Conservation (phyloP, 2,888 invertebrate species). For the Bugula neritina region DNA sequence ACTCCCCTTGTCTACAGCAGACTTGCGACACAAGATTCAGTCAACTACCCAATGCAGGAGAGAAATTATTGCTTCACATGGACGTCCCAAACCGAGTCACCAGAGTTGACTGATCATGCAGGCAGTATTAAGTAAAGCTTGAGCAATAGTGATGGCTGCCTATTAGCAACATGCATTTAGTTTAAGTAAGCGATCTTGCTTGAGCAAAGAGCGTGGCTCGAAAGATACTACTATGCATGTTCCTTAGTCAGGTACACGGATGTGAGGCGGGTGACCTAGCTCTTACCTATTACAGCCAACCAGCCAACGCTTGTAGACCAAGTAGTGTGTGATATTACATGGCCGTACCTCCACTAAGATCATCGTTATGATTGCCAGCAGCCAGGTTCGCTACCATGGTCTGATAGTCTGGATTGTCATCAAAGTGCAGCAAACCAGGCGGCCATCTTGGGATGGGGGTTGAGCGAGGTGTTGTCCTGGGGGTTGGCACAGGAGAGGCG, state of each 20-base stretch:
- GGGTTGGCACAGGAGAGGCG: conserved; percentile 66
- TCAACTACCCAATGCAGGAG: too few species aligned
- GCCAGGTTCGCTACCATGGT: conserved; percentile 73
- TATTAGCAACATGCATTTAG: conserved; percentile 25
- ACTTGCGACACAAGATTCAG: too few species aligned
- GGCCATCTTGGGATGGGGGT: conserved; percentile 70
- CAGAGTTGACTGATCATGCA: background rate
- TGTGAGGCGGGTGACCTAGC: conserved; percentile 20
- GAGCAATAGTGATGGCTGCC: conserved; percentile 22
- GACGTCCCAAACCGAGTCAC: background rate
- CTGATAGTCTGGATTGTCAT: conserved; percentile 79
- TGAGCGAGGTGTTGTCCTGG: conserved; percentile 65
- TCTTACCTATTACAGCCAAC: conserved; percentile 14
- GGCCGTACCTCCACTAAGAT: conserved; percentile 32
- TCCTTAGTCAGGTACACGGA: background rate
- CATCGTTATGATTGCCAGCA: conserved; percentile 57
- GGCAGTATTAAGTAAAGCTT: conserved; percentile 26
- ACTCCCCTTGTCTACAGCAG: too few species aligned
- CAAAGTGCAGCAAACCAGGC: conserved; percentile 75
- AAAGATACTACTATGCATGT: conserved; percentile 10
- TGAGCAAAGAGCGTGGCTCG: background rate
- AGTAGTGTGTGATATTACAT: background rate
- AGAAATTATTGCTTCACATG: background rate
- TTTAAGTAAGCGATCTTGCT: conserved; percentile 3
- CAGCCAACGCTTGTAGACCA: background rate